Percentiles rank a stretch among this genome's conserved stretches.
These are phyloP conservation scores for Drymonia ruficornis DNA, from an alignment of 2,888 invertebrate genomes.

Conservation along the genomic window DNA sequence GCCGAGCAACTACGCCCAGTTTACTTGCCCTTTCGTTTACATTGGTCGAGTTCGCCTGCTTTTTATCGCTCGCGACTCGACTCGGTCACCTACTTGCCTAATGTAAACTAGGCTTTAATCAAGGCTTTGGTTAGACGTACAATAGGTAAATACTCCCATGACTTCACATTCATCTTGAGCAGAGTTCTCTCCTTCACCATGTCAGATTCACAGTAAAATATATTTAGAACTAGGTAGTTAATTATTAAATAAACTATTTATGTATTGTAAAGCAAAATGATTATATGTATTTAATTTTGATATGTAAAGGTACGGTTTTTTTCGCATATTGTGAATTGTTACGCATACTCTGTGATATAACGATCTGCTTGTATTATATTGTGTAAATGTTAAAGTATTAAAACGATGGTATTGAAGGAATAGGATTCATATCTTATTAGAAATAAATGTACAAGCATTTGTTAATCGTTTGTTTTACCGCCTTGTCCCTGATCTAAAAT, in stretches of 20 bases:
- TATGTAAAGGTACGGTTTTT: conserved; percentile 29
- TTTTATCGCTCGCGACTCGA: too few species aligned
- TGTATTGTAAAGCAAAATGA: conserved; percentile 3
- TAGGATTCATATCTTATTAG: conserved; percentile 61
- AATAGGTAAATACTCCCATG: too few species aligned
- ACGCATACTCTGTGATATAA: conserved; percentile 78
- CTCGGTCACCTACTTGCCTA: too few species aligned
- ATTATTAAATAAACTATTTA: background rate
- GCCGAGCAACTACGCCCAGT: too few species aligned
- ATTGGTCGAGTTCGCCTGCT: too few species aligned
- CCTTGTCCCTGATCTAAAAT: conserved; percentile 2
- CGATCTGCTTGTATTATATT: conserved; percentile 73
- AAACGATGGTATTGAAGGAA: conserved; percentile 44
- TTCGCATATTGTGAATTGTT: conserved; percentile 76
- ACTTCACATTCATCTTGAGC: too few species aligned
- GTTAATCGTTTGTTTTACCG: conserved; percentile 24
- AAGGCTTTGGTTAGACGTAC: too few species aligned
- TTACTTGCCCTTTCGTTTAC: too few species aligned
- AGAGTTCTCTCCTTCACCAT: too few species aligned
- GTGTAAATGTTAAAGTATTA: conserved; percentile 48
- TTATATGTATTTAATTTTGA: conserved; percentile 11
- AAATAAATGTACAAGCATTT: conserved; percentile 70
- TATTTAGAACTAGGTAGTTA: background rate
- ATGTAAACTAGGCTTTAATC: too few species aligned
- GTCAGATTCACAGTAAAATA: too few species aligned